phyloP scores from a whole-genome alignment of 2,797 vertebrate species.

The Tenualosa thibaudeaui region DNA sequence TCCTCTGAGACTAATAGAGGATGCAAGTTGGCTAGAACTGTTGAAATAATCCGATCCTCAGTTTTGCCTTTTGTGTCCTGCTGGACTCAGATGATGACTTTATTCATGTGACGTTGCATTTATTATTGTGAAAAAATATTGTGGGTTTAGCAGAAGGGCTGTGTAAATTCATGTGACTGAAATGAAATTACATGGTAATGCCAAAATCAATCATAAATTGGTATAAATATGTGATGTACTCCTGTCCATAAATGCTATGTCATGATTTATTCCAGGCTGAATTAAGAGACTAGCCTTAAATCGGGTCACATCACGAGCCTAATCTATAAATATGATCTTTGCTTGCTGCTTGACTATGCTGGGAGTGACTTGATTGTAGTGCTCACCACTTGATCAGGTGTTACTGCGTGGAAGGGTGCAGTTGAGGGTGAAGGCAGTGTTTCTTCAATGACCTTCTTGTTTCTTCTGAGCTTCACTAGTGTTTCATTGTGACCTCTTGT shows the following conservation, averaged over 20 bases:
- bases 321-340: neutral
- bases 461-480: neutral
- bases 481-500: neutral
- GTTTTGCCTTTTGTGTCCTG: neutral
- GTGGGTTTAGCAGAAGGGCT: neutral
- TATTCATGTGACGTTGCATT: neutral
- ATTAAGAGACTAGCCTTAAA: neutral
- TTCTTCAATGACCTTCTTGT: neutral
- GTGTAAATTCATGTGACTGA: neutral
- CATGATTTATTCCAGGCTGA: neutral
- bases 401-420: neutral
- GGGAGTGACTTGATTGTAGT: neutral
- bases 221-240: neutral
- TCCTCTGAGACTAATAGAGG: neutral
- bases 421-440: neutral
- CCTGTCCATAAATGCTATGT: too few relatives aligned
- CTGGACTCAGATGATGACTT: neutral
- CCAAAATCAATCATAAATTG: too few relatives aligned
- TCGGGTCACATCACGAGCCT: neutral
- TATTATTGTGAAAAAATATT: neutral
- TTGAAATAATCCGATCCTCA: neutral
- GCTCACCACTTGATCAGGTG: conserved; percentile 1
- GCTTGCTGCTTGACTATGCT: neutral
- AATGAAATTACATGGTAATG: neutral
- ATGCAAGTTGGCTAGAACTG: neutral